These are phyloP conservation scores for Penelope pileata DNA, from an alignment of 2,113 vertebrate species.

Conservation along the genomic window DNA sequence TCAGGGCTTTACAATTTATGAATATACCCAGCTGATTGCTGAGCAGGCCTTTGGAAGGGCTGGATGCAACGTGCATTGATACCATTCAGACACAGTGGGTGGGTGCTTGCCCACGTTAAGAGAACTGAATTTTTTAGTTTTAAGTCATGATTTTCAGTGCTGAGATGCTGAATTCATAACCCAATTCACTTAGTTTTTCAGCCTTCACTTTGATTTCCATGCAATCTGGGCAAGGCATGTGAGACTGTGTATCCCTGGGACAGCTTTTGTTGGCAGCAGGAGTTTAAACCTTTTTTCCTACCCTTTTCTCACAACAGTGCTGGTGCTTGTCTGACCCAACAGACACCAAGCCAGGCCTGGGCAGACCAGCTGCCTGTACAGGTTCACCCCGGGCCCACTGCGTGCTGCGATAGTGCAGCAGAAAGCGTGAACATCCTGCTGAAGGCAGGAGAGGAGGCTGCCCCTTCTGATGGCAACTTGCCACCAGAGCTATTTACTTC, in stretches of 20 bases:
- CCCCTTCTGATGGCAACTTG: neutral
- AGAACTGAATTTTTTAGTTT: neutral
- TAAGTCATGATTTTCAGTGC: neutral
- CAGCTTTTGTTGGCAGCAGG: neutral
- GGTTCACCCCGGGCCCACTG: neutral
- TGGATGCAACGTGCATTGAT: neutral
- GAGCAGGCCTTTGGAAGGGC: neutral
- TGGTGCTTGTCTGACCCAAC: neutral
- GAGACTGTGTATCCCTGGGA: neutral
- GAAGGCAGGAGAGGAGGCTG: neutral
- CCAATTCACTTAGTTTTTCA: neutral
- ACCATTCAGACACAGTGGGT: neutral
- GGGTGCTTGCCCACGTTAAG: neutral
- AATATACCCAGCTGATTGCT: conserved; percentile 52
- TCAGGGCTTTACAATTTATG: conserved; percentile 51
- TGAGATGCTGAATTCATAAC: neutral
- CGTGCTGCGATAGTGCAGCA: accelerated
- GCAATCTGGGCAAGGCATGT: neutral
- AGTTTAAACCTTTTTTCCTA: neutral
- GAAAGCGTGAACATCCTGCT: neutral
- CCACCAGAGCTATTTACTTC: conserved; percentile 5
- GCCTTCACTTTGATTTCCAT: neutral
- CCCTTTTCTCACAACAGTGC: neutral
- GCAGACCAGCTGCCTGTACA: neutral
- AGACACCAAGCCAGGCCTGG: neutral